A percentile compares a stretch with the other conserved stretches of the same genome.
These are phyloP conservation scores for Machaerirhynchus nigripectus DNA, from an alignment of 2,113 vertebrate genomes.

Conservation along the genomic window DNA sequence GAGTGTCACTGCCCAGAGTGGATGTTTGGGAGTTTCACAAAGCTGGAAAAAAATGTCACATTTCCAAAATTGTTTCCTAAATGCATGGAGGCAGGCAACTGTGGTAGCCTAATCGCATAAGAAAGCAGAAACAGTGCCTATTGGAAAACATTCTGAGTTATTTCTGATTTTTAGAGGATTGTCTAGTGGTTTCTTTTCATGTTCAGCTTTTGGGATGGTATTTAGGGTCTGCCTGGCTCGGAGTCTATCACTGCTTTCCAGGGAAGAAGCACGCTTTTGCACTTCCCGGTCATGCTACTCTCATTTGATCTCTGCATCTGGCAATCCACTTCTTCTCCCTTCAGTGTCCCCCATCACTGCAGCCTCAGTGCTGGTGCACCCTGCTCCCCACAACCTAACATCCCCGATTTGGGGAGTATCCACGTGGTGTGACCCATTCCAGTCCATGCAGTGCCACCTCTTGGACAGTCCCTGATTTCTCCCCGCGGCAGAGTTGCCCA, in stretches of 20 bases:
- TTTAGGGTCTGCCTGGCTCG: background rate
- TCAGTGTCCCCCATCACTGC: background rate
- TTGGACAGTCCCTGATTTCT: background rate
- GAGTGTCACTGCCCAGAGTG: background rate
- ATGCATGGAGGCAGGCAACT: background rate
- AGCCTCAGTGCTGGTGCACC: rapidly evolving
- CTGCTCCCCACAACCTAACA: background rate
- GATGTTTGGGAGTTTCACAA: background rate
- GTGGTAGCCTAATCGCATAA: background rate
- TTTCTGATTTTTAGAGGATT: background rate
- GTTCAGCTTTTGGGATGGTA: background rate
- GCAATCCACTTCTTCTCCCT: background rate
- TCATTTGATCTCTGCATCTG: background rate
- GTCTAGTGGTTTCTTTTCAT: background rate
- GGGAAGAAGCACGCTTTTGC: background rate
- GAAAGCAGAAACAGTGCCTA: background rate
- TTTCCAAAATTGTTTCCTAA: background rate
- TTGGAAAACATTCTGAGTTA: background rate
- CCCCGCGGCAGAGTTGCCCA: background rate
- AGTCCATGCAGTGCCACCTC: background rate
- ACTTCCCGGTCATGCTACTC: rapidly evolving
- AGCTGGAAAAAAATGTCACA: rapidly evolving
- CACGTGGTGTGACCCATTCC: background rate
- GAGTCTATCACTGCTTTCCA: background rate
- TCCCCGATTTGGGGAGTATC: background rate